A percentile compares a stretch with the other conserved stretches of the same genome.
Evolutionary conservation across 2,113 vertebrate genomes (phyloP).

Genomic region (Podarcis cretensis): DNA sequence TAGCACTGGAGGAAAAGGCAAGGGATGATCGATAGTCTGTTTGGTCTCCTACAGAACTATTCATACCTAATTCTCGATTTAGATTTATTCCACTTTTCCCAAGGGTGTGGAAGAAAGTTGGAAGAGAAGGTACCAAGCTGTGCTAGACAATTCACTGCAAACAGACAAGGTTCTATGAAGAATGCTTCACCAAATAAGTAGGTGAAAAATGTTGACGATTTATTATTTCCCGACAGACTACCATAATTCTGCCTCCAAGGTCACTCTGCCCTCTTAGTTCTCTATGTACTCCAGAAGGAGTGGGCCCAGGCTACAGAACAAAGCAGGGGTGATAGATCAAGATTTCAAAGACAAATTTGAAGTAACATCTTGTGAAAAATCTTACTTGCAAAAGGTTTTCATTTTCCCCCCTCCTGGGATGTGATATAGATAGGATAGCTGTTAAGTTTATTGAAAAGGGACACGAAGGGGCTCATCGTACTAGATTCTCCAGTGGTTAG

Average conservation of each 20-base stretch:
- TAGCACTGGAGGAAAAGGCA: no score
- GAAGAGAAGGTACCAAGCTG: not conserved
- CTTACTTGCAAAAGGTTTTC: constrained; percentile 38
- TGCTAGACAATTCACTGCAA: not conserved
- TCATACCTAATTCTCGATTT: not conserved
- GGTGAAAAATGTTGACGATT: constrained; percentile 39
- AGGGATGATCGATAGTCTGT: not conserved
- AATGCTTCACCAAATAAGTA: constrained; percentile 13
- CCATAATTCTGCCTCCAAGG: constrained; percentile 42
- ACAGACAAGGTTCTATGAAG: not conserved
- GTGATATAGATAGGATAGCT: not conserved
- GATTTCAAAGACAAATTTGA: constrained; percentile 39
- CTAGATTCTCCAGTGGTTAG: no score
- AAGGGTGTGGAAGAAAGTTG: not conserved
- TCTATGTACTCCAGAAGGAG: constrained; percentile 12
- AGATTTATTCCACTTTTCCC: not conserved
- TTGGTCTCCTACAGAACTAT: not conserved
- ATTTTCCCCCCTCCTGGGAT: not conserved
- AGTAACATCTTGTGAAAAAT: constrained; percentile 37
- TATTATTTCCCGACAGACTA: constrained; percentile 54
- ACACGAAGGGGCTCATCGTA: not conserved
- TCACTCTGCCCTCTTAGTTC: constrained; percentile 56
- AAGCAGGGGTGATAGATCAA: constrained; percentile 31
- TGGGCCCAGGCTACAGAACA: constrained; percentile 32
- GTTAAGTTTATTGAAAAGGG: not conserved